Base-by-base conservation (phyloP, 2,113 vertebrate species). In the Ochotona princeps region DNA sequence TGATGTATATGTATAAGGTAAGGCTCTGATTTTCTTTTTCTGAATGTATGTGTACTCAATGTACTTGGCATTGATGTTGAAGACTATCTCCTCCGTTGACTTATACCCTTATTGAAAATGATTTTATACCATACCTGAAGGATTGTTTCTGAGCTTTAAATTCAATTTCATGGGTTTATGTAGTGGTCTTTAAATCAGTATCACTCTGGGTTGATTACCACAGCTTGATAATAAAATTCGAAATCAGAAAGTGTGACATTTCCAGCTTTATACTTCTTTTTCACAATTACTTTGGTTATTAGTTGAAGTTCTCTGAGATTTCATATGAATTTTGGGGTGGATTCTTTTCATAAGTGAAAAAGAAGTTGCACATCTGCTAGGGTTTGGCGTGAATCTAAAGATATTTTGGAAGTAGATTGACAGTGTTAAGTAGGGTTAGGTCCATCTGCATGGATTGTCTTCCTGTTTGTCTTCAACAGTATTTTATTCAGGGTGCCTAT, bases 201-300 rank as follows among this genome's bases (percentile, higher is more conserved):
- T 17, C 54, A 57, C 54, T 57, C 54, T 57, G 54, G 12, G 12
- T 57, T 57, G 54, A 57, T 57, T 57, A 57, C 54, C 54, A 15
- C 17, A 57, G 54, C 54, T 57, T 57, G 12, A 57, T 17, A 57
- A 17, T 17, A 73, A 66, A 60, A 57, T 83, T 84, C 28, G 28
- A 69, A 67, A 69, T 76, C 10, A 76, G 23, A 10, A 47, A 60
- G 1, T 57, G 9, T 60, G 61, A 91, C 18, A 26, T 10, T 21
- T 84, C 82, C 49, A 76, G 32, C 14, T 76, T 87, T 49, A 76
- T 65, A 49, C 30, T 75, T 75, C n/a, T 78, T 89, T 79, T 69
- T 69, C 49, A 79, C 67, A 8, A 79, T 67, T 79, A 7, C 28
- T 67, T 74, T 54, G 61, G 47, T 78, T 88, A 30, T 78, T 88